These are phyloP conservation scores for Venustaconcha ellipsiformis DNA, from an alignment of 1,140 invertebrate species.

Conservation along the genomic window DNA sequence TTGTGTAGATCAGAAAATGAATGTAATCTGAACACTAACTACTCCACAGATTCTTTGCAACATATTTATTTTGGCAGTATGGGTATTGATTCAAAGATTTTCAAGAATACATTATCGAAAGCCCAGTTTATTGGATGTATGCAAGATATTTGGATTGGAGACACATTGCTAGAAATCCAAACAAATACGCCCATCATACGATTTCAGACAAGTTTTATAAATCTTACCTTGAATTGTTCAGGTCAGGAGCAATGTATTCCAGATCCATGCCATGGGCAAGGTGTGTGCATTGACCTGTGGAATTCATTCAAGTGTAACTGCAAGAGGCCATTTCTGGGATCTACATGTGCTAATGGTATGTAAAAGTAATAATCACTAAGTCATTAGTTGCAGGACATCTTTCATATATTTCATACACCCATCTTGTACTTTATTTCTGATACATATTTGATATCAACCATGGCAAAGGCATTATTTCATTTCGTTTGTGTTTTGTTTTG, in stretches of 20 bases:
- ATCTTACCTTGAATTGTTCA: slow-evolving; percentile 76
- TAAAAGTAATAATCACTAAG: background rate
- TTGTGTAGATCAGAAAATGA: too few species aligned
- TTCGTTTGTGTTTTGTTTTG: too few species aligned
- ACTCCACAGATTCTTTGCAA: too few species aligned
- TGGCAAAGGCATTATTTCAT: too few species aligned
- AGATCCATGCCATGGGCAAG: slow-evolving; percentile 88
- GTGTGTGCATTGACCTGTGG: slow-evolving; percentile 91
- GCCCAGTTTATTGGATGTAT: slow-evolving; percentile 85
- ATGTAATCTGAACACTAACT: too few species aligned
- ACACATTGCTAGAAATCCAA: slow-evolving; percentile 65
- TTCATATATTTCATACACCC: background rate
- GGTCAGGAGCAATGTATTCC: slow-evolving; percentile 84
- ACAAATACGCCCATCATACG: background rate
- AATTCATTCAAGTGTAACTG: slow-evolving; percentile 86
- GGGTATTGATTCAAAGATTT: too few species aligned
- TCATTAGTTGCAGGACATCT: background rate
- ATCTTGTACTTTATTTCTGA: background rate
- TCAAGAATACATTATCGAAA: too few species aligned
- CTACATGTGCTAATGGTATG: slow-evolving; percentile 88
- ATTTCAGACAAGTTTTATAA: background rate
- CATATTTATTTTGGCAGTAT: too few species aligned
- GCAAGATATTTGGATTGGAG: slow-evolving; percentile 90
- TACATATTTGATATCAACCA: background rate
- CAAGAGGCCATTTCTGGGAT: slow-evolving; percentile 86